Percentiles rank a stretch among this genome's conserved stretches.
These are phyloP conservation scores for Pelmatolapia mariae DNA, from an alignment of 2,113 vertebrate species.

Conservation along the genomic window DNA sequence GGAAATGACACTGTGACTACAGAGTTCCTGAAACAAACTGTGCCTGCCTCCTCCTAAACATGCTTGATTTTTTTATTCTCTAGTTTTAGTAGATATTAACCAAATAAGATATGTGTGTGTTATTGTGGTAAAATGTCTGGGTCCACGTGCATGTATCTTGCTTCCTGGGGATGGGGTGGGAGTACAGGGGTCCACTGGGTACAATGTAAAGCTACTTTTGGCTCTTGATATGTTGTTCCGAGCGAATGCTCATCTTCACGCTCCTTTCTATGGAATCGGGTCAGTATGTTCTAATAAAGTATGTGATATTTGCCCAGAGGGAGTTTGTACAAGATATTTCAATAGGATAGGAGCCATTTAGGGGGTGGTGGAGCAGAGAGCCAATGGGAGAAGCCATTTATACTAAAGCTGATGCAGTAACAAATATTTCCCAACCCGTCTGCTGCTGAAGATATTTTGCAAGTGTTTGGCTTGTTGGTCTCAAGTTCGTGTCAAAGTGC, in stretches of 20 bases:
- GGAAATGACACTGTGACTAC: neutral
- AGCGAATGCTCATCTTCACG: slow-evolving; percentile 23
- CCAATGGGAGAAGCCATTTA: slow-evolving; percentile 25
- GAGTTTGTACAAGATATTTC: slow-evolving; percentile 17
- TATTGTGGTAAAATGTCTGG: neutral
- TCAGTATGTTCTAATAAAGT: slow-evolving; percentile 30
- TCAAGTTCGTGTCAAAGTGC: slow-evolving; percentile 19
- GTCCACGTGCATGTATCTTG: neutral
- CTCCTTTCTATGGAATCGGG: slow-evolving; percentile 22
- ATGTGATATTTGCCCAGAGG: slow-evolving; percentile 31
- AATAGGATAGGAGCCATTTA: neutral
- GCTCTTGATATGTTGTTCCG: slow-evolving; percentile 26
- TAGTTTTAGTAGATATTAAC: neutral
- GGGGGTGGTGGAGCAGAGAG: slow-evolving; percentile 1
- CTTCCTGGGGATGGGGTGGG: neutral
- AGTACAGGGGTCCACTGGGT: neutral
- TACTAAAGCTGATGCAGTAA: neutral
- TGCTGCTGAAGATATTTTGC: neutral
- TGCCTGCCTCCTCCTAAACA: neutral
- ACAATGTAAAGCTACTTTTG: neutral
- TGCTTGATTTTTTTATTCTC: neutral
- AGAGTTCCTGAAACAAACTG: neutral
- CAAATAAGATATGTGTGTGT: neutral
- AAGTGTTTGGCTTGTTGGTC: neutral
- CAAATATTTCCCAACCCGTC: slow-evolving; percentile 16